phyloP scores from a whole-genome alignment of 2,797 vertebrate genomes.

The Lophotriccus pileatus region DNA sequence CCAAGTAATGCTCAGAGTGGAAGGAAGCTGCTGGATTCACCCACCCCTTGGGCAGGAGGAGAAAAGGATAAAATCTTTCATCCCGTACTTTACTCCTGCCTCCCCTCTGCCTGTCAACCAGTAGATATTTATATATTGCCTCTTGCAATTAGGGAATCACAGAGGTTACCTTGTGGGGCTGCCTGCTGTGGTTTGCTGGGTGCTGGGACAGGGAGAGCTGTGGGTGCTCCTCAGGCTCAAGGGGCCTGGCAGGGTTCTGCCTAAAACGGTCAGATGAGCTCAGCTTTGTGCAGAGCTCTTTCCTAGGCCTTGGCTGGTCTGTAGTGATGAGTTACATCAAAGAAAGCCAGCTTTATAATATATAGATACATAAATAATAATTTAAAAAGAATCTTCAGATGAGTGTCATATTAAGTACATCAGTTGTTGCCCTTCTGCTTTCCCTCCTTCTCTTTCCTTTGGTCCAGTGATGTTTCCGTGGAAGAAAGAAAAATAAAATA shows the following conservation, averaged over 20 bases:
- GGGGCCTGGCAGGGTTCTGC: background rate
- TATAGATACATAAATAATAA: background rate
- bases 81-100: background rate
- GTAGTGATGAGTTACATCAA: background rate
- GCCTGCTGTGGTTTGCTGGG: background rate
- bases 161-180: background rate
- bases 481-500: background rate
- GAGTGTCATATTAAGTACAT: background rate
- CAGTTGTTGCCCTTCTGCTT: accelerated
- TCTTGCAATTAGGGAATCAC: accelerated
- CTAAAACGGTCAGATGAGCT: background rate
- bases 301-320: background rate
- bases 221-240: background rate
- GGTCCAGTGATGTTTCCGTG: background rate
- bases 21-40: background rate
- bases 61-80: background rate
- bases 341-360: background rate
- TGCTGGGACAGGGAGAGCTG: background rate
- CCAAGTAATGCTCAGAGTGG: background rate
- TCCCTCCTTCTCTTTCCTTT: background rate
- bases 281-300: background rate
- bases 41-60: background rate
- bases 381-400: background rate
- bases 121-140: background rate
- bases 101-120: background rate